Base-by-base conservation (phyloP, 53 echinoderm and acorn worm species). In the Echinometra lucunter region DNA sequence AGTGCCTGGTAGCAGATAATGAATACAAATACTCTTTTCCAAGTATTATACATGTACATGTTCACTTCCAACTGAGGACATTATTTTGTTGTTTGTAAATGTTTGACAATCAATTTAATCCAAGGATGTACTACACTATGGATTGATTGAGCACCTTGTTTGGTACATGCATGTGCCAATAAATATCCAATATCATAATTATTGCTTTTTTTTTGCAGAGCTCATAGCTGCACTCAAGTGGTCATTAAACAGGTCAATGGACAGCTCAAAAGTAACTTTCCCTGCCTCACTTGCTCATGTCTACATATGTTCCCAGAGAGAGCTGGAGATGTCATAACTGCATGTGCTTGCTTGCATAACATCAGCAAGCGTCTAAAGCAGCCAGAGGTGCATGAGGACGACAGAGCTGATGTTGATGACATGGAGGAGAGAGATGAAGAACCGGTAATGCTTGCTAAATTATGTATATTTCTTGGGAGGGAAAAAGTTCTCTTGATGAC, bases 191-290 rank as follows among this genome's bases (percentile, higher is more conserved):
- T 30, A 23, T 60, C 23, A 21, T 60, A 4, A 63, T 63, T 63
- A 25, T 21, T 63, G 3, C 25, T 58, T 18, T 1, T 78, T 78
- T 78, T 21, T 21, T 40, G 6, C 94, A 91, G 95, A 81, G 81
- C 91, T 91, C 95, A 95, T 44, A 91, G 91, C 66, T 80, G 95
- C 58, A 95, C 95, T 25, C 42, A 83, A 10, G 95, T 91, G 17
- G 57, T 91, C 21, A 95, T 95, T 16, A 91, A 95, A 44, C 95
- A 95, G 44, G 82, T 81, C 27, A 75, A 91, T 58, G 95, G 95
- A 3, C 95, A 95, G 38, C 45, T 91, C 6, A 95, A 95, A 37
- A 82, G 30, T 45, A 95, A 80, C 49, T 95, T 95, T 30, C 80
- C 60, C 13, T 95, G 95, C 35, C 91, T 95, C n/a, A 63, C 57